Conservation (phyloP, 1,140 invertebrate genomes). For the Saccostrea echinata region DNA sequence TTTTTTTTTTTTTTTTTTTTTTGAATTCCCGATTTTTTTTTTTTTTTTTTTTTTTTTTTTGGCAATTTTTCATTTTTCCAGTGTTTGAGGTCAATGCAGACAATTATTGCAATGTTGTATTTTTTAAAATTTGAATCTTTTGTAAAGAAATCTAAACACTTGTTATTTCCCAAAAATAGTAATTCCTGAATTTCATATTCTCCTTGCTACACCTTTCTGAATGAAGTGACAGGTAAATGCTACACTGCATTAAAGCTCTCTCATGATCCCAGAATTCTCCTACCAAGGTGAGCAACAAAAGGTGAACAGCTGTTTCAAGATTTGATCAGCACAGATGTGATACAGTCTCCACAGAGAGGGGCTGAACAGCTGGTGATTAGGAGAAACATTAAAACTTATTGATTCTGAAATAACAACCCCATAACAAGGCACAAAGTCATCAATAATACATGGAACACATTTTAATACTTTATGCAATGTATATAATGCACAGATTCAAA, state of each 20-base stretch:
- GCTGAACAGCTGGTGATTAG: not conserved
- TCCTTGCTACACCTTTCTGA: not conserved
- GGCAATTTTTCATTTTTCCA: too few relatives aligned
- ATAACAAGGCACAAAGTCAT: slow-evolving; percentile 6
- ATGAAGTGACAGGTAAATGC: not conserved
- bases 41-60: too few relatives aligned
- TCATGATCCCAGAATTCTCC: not conserved
- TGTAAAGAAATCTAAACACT: too few relatives aligned
- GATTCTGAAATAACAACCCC: not conserved
- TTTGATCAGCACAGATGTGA: slow-evolving; percentile 35
- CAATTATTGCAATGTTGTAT: too few relatives aligned
- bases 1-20: too few relatives aligned
- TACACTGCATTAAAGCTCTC: not conserved
- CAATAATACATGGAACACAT: slow-evolving; percentile 17
- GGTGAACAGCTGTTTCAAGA: slow-evolving; percentile 33
- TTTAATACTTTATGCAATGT: not conserved
- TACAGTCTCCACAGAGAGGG: not conserved
- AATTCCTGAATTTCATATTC: too few relatives aligned
- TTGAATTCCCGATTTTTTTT: too few relatives aligned
- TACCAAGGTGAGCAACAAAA: not conserved
- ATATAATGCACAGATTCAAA: not conserved
- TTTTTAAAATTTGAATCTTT: too few relatives aligned
- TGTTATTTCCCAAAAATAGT: too few relatives aligned
- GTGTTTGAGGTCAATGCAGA: too few relatives aligned
- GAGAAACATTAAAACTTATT: slow-evolving; percentile 18